Percentiles rank a stretch among this genome's conserved stretches.
Conservation (phyloP, 1,140 invertebrate genomes). For the Planococcus citri region DNA sequence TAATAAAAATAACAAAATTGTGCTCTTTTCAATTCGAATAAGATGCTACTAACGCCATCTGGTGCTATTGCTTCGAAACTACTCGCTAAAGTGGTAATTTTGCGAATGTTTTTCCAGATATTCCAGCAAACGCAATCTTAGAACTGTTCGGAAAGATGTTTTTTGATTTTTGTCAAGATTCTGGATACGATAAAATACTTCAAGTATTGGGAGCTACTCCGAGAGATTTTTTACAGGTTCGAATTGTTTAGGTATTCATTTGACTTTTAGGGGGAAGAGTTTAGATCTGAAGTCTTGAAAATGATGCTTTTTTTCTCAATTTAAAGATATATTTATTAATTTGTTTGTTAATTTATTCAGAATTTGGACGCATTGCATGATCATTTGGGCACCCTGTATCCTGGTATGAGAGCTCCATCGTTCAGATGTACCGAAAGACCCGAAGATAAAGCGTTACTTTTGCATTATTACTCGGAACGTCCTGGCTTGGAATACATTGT, state of each 20-base stretch:
- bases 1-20: neutral
- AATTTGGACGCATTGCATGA: slow-evolving; percentile 89
- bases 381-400: slow-evolving; percentile 81
- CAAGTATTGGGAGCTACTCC: slow-evolving; percentile 86
- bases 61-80: neutral
- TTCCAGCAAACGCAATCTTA: slow-evolving; percentile 76
- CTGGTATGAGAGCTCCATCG: slow-evolving; percentile 83
- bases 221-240: slow-evolving; percentile 77
- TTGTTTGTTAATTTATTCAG: slow-evolving; percentile 36
- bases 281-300: neutral
- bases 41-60: neutral
- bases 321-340: neutral
- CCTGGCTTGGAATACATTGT: slow-evolving; percentile 87
- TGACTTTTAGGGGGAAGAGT: too few species aligned
- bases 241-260: slow-evolving; percentile 11
- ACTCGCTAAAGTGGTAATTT: neutral
- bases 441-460: slow-evolving; percentile 68
- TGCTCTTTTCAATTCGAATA: neutral
- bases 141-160: slow-evolving; percentile 89
- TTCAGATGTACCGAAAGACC: slow-evolving; percentile 76
- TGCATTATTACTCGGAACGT: slow-evolving; percentile 87
- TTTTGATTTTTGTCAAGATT: slow-evolving; percentile 89
- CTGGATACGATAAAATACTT: slow-evolving; percentile 83
- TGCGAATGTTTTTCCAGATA: slow-evolving; percentile 46
- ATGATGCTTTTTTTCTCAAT: too few species aligned